Conservation (phyloP, 2,888 invertebrate genomes). For the Kryphioiulus occultus region DNA sequence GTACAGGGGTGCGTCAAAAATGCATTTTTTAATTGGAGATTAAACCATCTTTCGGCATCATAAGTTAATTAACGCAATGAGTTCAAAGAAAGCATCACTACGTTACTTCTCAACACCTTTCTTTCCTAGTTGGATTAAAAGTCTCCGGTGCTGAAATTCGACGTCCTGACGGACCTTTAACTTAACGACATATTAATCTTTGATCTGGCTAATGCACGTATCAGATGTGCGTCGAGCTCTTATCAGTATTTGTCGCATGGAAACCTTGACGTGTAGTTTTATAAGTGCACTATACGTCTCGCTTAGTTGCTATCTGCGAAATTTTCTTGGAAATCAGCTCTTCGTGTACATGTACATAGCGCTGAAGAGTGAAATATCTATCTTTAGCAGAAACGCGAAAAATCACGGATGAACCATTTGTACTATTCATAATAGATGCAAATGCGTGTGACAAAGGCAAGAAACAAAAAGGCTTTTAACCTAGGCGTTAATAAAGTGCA, state of each 20-base stretch:
- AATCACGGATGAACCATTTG: not conserved
- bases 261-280: not conserved
- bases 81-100: too few species aligned
- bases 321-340: not conserved
- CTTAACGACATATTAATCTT: not conserved
- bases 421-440: not conserved
- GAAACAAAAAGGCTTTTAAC: not conserved
- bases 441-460: not conserved
- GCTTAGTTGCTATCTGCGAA: not conserved
- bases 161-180: slow-evolving; percentile 5
- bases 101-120: too few species aligned
- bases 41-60: too few species aligned
- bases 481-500: not conserved
- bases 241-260: not conserved
- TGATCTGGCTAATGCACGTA: slow-evolving; percentile 5
- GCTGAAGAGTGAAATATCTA: not conserved
- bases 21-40: too few species aligned
- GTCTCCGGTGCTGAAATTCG: not conserved
- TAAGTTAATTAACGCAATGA: too few species aligned
- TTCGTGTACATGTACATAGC: too few species aligned
- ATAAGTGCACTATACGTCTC: not conserved
- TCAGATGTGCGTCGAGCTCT: not conserved
- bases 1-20: not conserved
- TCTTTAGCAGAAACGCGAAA: not conserved
- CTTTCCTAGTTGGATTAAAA: not conserved